phyloP scores from a whole-genome alignment of 2,113 vertebrate genomes.

The Pseudopodoces humilis region DNA sequence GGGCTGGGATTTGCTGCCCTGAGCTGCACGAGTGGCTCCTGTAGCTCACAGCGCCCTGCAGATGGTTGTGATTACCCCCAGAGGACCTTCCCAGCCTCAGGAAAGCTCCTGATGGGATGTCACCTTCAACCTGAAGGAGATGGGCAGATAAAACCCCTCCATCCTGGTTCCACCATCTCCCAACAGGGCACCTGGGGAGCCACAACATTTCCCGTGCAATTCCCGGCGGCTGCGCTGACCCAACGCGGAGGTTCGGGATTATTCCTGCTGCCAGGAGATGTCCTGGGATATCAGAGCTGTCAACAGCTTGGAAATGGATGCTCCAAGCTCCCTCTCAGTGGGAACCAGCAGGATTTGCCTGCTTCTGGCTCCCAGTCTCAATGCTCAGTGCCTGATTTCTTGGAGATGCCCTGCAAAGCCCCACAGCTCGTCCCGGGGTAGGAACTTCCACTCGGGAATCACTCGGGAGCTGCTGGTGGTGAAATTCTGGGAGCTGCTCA shows the following conservation, averaged over 20 bases:
- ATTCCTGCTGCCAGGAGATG: not conserved
- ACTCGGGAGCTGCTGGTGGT: slow-evolving; percentile 61
- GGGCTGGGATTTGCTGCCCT: slow-evolving; percentile 83
- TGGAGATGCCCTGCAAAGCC: slow-evolving; percentile 71
- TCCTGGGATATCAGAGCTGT: slow-evolving; percentile 38
- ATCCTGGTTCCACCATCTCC: not conserved
- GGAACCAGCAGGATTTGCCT: slow-evolving; percentile 63
- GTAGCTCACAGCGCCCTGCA: slow-evolving; percentile 74
- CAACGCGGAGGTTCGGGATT: not conserved
- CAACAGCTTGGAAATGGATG: slow-evolving; percentile 70
- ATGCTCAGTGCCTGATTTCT: slow-evolving; percentile 72
- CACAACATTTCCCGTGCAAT: not conserved
- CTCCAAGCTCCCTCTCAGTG: slow-evolving; percentile 64
- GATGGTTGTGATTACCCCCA: slow-evolving; percentile 81
- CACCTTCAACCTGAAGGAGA: slow-evolving; percentile 62
- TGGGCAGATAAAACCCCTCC: slow-evolving; percentile 51
- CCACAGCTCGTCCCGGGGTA: slow-evolving; percentile 68
- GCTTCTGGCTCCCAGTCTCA: slow-evolving; percentile 70
- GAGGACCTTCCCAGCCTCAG: slow-evolving; percentile 68
- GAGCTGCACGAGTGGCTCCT: slow-evolving; percentile 71
- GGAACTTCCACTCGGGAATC: slow-evolving; percentile 73
- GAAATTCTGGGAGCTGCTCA: slow-evolving; percentile 66
- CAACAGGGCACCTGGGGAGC: slow-evolving; percentile 21
- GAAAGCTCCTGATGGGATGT: slow-evolving; percentile 65
- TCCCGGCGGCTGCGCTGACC: not conserved